Percentiles rank a stretch among this genome's conserved stretches.
phyloP scores from a whole-genome alignment of 2,888 invertebrate species.

The Netelia inedita region DNA sequence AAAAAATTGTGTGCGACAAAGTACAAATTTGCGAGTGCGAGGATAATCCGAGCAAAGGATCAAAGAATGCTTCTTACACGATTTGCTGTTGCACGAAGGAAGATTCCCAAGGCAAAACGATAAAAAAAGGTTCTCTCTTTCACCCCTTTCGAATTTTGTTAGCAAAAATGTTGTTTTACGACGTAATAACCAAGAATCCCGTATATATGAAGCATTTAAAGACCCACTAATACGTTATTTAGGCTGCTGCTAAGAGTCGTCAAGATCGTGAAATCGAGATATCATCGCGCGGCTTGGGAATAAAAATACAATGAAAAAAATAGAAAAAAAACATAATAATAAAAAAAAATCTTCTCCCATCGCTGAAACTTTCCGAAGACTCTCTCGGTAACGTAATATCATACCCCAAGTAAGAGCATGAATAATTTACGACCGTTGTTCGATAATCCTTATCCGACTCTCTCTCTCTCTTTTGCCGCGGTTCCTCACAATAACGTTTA shows the following conservation, averaged over 20 bases:
- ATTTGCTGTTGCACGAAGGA: conserved; percentile 54
- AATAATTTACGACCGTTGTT: conserved; percentile 64
- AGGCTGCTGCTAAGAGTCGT: conserved; percentile 64
- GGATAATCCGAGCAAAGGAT: conserved; percentile 51
- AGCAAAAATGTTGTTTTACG: conserved; percentile 48
- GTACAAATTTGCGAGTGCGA: conserved; percentile 65
- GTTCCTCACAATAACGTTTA: conserved; percentile 42
- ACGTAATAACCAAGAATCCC: conserved; percentile 39
- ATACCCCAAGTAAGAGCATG: conserved; percentile 53
- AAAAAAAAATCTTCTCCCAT: conserved; percentile 32
- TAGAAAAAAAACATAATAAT: conserved; percentile 21
- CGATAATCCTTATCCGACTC: conserved; percentile 59
- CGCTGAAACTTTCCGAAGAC: conserved; percentile 47
- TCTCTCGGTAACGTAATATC: conserved; percentile 46
- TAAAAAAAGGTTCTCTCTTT: conserved; percentile 51
- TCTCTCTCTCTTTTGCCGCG: neutral
- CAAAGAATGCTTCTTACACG: conserved; percentile 18
- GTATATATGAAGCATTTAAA: conserved; percentile 38
- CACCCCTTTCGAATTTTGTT: neutral
- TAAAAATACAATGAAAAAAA: conserved; percentile 1
- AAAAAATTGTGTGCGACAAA: conserved; percentile 12
- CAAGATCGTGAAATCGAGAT: conserved; percentile 66
- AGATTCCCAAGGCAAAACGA: conserved; percentile 37
- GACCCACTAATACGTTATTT: conserved; percentile 65
- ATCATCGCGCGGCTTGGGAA: conserved; percentile 13